Conservation (phyloP, 2,888 invertebrate species). For the Ametastegia equiseti region DNA sequence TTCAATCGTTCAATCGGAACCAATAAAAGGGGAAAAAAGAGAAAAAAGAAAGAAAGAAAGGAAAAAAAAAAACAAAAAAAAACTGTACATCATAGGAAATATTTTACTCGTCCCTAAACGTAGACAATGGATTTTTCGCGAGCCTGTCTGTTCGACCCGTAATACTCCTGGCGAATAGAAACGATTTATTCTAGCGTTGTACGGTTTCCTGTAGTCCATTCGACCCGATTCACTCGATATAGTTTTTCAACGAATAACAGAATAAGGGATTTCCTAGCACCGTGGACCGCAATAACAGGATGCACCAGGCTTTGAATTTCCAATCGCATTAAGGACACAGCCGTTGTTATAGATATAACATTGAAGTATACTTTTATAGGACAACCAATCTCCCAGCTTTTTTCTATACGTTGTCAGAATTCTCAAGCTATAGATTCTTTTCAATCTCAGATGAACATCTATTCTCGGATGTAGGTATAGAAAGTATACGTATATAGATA, state of each 20-base stretch:
- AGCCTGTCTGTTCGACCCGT: neutral
- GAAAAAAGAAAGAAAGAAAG: too few relatives aligned
- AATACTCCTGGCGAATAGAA: neutral
- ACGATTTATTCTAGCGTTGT: neutral
- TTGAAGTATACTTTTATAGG: neutral
- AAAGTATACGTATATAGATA: too few relatives aligned
- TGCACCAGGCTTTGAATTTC: slow-evolving; percentile 25
- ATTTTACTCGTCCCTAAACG: neutral
- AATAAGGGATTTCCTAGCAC: slow-evolving; percentile 18
- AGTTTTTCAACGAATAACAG: neutral
- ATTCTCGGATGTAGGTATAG: too few relatives aligned
- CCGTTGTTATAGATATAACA: neutral
- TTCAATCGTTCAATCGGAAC: neutral
- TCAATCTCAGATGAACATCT: neutral
- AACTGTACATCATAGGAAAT: neutral
- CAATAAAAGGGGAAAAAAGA: too few relatives aligned
- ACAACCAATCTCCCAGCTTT: slow-evolving; percentile 4
- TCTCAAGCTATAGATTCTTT: neutral
- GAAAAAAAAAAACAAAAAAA: neutral
- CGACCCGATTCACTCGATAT: slow-evolving; percentile 10
- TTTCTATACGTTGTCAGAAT: neutral
- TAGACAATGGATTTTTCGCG: neutral
- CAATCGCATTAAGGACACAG: slow-evolving; percentile 16
- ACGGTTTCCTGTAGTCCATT: slow-evolving; percentile 7
- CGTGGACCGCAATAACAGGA: neutral